Percentiles rank a stretch among this genome's conserved stretches.
Conservation (phyloP, 1,140 invertebrate genomes). For the Rhagoletis zephyria region DNA sequence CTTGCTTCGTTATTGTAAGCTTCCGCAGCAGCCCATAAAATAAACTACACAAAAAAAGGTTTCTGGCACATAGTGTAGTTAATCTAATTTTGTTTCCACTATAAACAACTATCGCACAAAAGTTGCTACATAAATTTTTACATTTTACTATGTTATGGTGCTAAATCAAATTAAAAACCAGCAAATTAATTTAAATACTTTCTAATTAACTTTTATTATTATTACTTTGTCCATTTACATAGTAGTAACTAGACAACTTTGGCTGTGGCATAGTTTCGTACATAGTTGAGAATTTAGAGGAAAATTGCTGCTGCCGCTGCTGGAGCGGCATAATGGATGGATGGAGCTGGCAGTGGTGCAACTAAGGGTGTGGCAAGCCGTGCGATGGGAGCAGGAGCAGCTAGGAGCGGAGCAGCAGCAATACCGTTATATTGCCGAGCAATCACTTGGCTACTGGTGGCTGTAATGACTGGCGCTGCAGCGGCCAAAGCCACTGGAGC, state of each 20-base stretch:
- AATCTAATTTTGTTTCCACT: too few species aligned
- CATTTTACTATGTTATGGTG: background rate
- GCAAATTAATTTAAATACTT: slow-evolving; percentile 42
- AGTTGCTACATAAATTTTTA: too few species aligned
- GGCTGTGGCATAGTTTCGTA: slow-evolving; percentile 3
- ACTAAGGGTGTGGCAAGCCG: slow-evolving; percentile 57
- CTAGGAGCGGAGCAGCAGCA: slow-evolving; percentile 63
- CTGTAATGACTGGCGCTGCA: slow-evolving; percentile 64
- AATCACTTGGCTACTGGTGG: slow-evolving; percentile 70
- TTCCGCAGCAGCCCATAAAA: too few species aligned
- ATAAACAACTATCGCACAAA: too few species aligned
- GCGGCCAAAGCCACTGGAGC: slow-evolving; percentile 64
- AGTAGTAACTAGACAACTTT: background rate
- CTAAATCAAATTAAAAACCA: slow-evolving; percentile 34
- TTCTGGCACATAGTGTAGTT: too few species aligned
- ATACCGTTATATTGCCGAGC: slow-evolving; percentile 68
- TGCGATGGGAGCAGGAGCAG: slow-evolving; percentile 62
- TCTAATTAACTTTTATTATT: slow-evolving; percentile 10
- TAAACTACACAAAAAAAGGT: too few species aligned
- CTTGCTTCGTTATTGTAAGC: too few species aligned
- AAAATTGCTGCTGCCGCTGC: background rate
- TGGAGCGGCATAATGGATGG: slow-evolving; percentile 59
- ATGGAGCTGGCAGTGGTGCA: slow-evolving; percentile 57
- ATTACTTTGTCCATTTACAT: background rate
- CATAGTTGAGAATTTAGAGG: background rate